Conservation (phyloP, 2,113 vertebrate species). For the Alosa alosa region DNA sequence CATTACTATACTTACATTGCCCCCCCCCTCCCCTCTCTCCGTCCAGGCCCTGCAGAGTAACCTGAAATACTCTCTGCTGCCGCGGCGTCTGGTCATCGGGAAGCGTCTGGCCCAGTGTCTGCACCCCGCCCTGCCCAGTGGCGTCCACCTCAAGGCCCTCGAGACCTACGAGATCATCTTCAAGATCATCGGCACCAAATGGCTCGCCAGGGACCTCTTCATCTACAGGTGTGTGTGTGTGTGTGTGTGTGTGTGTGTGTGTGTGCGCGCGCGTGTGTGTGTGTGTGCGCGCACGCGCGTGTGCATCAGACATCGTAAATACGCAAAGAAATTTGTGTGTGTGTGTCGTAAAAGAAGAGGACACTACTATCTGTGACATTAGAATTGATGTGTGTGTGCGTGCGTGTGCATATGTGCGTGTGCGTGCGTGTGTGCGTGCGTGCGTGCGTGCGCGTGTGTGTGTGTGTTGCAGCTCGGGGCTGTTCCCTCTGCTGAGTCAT, state of each 20-base stretch:
- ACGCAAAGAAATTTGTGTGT: neutral
- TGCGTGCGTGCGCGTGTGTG: constrained; percentile 13
- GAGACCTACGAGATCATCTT: constrained; percentile 98
- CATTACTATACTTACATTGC: neutral
- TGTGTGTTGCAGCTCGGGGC: constrained; percentile 77
- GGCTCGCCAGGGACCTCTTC: constrained; percentile 88
- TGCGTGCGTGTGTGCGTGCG: neutral
- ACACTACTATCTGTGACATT: neutral
- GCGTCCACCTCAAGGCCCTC: constrained; percentile 93
- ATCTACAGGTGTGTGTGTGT: constrained; percentile 78
- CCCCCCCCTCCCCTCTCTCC: neutral
- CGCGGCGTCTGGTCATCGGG: constrained; percentile 86
- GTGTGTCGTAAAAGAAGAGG: neutral
- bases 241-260: constrained; percentile 24
- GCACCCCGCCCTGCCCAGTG: constrained; percentile 93
- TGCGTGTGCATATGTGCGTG: neutral
- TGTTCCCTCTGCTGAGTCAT: constrained; percentile 91
- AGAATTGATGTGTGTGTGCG: neutral
- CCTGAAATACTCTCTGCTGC: constrained; percentile 89
- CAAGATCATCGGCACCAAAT: constrained; percentile 96
- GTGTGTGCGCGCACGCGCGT: constrained; percentile 25
- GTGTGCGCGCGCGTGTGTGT: constrained; percentile 12
- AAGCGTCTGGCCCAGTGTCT: constrained; percentile 94
- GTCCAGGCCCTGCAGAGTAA: constrained; percentile 94
- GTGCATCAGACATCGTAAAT: neutral